Conservation (phyloP, 2,888 invertebrate genomes). For the Mythimna ferrago region DNA sequence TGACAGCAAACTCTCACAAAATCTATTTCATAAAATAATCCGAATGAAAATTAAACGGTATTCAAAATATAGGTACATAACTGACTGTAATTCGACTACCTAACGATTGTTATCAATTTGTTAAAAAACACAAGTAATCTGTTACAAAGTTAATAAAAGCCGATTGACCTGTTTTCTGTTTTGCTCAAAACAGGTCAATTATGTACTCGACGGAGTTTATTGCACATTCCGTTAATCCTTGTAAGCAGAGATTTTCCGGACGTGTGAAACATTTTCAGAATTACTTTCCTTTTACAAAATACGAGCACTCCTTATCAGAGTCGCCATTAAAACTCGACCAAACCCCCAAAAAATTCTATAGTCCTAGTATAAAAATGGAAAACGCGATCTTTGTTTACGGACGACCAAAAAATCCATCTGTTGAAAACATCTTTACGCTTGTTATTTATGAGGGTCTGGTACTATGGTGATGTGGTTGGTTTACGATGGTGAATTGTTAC, state of each 20-base stretch:
- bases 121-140: slow-evolving; percentile 21
- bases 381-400: slow-evolving; percentile 50
- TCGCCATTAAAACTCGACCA: slow-evolving; percentile 21
- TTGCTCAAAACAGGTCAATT: slow-evolving; percentile 26
- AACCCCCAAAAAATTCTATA: slow-evolving; percentile 25
- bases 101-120: slow-evolving; percentile 17
- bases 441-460: slow-evolving; percentile 69
- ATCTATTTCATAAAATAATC: background rate
- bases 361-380: slow-evolving; percentile 42
- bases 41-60: background rate
- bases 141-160: slow-evolving; percentile 33
- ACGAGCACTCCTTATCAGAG: slow-evolving; percentile 8
- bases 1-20: background rate
- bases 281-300: background rate
- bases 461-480: slow-evolving; percentile 67
- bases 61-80: background rate
- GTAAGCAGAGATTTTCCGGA: background rate
- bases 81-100: slow-evolving; percentile 20
- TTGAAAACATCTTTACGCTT: slow-evolving; percentile 70
- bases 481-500: slow-evolving; percentile 77
- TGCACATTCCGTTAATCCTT: slow-evolving; percentile 24
- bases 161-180: slow-evolving; percentile 31
- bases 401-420: slow-evolving; percentile 60
- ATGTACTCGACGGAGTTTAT: slow-evolving; percentile 25
- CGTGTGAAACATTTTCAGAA: slow-evolving; percentile 17